Evolutionary conservation across 2,888 invertebrate genomes (phyloP), one percentile per base, ranked within the genome.

Genomic region (Drosophila heteroneura): DNA sequence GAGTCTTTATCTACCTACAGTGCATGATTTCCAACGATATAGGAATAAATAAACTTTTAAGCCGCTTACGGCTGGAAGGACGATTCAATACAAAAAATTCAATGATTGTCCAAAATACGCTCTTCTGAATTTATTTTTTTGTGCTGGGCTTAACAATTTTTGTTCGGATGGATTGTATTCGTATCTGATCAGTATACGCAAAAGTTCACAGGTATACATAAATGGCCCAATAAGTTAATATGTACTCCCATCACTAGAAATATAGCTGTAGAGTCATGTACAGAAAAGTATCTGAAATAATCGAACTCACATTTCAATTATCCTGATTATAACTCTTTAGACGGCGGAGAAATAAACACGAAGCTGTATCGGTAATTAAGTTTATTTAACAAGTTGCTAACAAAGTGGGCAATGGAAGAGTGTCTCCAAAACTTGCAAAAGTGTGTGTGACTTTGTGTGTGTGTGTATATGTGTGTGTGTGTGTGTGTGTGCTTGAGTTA

Each of bases 401-500:
- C 26, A 47, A 47, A 26, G 26, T 16, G 47, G 22, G 9, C 47
- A 26, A 47, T 9, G 1, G 9, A 47, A 9, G 16, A 26, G 47
- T 26, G 47, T 47, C 47, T 26, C 7, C 26, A 26, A 47, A 47
- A 22, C 6, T 22, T 14, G 4, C 22, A 14, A 14, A 47, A 26
- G 28, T 28, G 19, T 51, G 28, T 22, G 14, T 14, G 16, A 16
- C 41, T 37, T 16, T 47, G 7, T 37, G 32, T 26, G 44, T 47
- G 56, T 56, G n/a, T n/a, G n/a, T n/a, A n/a, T n/a, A n/a, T n/a
- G 37, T 58, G 49, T 58, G 39, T 47, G 7, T 28, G 49, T 44
- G 59, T 52, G 41, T 59, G 44, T 58, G 41, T 22, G 63, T 33
- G 63, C 16, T 16, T 26, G 22, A 47, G 47, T 26, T 47, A 47